These are phyloP conservation scores for Metalampra italica DNA, from an alignment of 2,888 invertebrate species.

Conservation along the genomic window DNA sequence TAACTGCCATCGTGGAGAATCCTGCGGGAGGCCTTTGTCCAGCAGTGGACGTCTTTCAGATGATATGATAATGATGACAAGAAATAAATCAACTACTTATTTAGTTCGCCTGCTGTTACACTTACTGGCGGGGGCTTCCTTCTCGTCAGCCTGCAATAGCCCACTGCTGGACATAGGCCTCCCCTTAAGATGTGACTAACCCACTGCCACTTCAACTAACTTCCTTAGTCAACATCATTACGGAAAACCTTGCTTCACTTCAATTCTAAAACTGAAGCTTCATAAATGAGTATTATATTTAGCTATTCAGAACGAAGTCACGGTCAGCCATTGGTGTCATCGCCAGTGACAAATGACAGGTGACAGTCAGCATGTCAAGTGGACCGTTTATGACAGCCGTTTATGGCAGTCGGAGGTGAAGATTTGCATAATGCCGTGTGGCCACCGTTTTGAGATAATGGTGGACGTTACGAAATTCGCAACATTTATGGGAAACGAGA, in stretches of 20 bases:
- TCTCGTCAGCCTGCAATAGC: too few relatives aligned
- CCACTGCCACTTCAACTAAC: too few relatives aligned
- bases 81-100: too few relatives aligned
- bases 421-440: conserved; percentile 19
- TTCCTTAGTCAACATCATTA: background rate
- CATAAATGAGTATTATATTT: background rate
- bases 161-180: too few relatives aligned
- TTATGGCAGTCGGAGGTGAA: conserved; percentile 25
- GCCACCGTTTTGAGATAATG: conserved; percentile 7
- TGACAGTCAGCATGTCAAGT: conserved; percentile 23
- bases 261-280: background rate
- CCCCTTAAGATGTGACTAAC: too few relatives aligned
- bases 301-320: conserved; percentile 1
- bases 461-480: conserved; percentile 5
- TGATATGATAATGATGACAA: too few relatives aligned
- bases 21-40: too few relatives aligned
- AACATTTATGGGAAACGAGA: too few relatives aligned
- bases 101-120: too few relatives aligned
- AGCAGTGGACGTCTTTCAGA: too few relatives aligned
- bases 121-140: too few relatives aligned
- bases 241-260: background rate
- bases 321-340: conserved; percentile 16
- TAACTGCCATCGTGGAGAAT: too few relatives aligned
- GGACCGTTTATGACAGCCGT: conserved; percentile 24
- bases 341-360: conserved; percentile 25